Conservation (phyloP, 2,113 vertebrate species). For the Bubo scandiacus region DNA sequence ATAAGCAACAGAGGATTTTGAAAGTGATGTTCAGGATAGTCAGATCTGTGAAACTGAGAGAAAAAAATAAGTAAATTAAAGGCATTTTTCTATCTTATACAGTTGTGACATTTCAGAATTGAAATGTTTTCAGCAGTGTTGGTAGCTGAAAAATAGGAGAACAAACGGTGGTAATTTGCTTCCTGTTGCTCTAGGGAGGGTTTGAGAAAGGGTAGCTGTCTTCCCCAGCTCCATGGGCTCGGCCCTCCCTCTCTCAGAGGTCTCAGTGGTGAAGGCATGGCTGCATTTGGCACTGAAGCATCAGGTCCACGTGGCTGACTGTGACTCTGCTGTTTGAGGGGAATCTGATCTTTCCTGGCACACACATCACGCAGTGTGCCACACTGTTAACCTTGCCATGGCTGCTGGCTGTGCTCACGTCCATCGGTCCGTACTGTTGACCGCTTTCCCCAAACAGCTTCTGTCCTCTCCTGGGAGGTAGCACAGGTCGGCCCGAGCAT, state of each 20-base stretch:
- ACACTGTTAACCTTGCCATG: accelerated
- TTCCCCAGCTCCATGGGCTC: not conserved
- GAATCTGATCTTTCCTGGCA: not conserved
- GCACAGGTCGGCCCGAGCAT: not conserved
- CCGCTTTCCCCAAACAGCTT: not conserved
- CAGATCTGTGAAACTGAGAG: not conserved
- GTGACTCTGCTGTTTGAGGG: accelerated
- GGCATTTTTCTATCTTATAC: not conserved
- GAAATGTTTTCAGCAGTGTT: not conserved
- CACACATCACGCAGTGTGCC: accelerated
- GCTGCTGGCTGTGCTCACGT: not conserved
- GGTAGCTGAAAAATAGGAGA: not conserved
- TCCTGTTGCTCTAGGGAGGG: not conserved
- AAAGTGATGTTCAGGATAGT: not conserved
- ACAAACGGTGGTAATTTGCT: not conserved
- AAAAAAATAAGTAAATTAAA: not conserved
- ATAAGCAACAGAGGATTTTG: not conserved
- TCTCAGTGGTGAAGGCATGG: not conserved
- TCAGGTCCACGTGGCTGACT: not conserved
- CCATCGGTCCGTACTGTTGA: accelerated
- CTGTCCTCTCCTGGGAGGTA: not conserved
- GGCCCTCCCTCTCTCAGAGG: not conserved
- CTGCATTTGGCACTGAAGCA: not conserved
- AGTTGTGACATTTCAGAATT: not conserved
- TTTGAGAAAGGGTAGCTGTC: not conserved